phyloP scores from a whole-genome alignment of 2,888 invertebrate genomes.

The Pyrgus malvae region DNA sequence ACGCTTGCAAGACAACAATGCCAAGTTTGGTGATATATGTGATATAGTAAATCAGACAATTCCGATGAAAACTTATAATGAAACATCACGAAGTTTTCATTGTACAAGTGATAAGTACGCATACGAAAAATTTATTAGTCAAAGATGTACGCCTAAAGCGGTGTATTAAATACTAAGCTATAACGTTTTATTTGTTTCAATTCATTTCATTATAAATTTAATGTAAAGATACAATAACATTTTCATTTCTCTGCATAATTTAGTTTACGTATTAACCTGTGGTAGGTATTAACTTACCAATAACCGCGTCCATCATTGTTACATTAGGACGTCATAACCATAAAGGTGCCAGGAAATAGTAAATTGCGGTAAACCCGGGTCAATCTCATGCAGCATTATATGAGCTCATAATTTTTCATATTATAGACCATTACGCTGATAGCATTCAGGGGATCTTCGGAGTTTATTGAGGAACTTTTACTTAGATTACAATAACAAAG shows the following conservation, averaged over 20 bases:
- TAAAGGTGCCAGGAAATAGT: conserved; percentile 47
- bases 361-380: conserved; percentile 41
- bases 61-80: too few species aligned
- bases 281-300: background rate
- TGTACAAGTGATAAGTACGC: too few species aligned
- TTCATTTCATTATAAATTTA: too few species aligned
- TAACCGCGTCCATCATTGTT: conserved; percentile 29
- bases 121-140: too few species aligned
- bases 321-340: conserved; percentile 41
- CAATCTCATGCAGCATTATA: conserved; percentile 41
- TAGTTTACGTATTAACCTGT: background rate
- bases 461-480: background rate
- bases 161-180: too few species aligned
- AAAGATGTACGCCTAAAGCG: too few species aligned
- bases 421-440: conserved; percentile 43
- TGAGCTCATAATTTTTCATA: conserved; percentile 49
- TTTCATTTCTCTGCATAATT: background rate
- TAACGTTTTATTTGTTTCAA: too few species aligned
- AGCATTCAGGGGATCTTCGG: conserved; percentile 29
- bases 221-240: background rate
- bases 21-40: too few species aligned
- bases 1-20: too few species aligned
- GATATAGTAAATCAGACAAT: too few species aligned
- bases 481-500: background rate
- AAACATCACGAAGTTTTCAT: too few species aligned